phyloP scores from a whole-genome alignment of 2,797 vertebrate species.

The Gymnopithys bicolor region DNA sequence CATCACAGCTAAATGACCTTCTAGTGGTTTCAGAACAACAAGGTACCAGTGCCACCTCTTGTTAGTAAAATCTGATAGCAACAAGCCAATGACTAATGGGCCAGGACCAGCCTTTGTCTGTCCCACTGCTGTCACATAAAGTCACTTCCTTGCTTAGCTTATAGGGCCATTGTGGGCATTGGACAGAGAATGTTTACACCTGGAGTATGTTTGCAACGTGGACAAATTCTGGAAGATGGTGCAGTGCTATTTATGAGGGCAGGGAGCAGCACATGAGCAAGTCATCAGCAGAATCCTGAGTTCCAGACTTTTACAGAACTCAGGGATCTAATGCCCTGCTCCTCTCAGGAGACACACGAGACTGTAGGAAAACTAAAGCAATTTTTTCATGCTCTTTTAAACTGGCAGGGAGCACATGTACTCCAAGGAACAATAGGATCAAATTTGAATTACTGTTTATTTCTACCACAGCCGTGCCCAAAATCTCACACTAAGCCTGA shows the following conservation, averaged over 20 bases:
- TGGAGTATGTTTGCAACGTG: not conserved
- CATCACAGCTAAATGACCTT: not conserved
- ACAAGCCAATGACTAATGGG: not conserved
- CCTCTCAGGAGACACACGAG: not conserved
- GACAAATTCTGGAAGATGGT: not conserved
- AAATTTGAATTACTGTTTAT: not conserved
- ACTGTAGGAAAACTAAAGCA: not conserved
- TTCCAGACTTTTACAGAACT: not conserved
- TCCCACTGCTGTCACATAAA: not conserved
- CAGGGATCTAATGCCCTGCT: not conserved
- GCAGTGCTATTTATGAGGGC: not conserved
- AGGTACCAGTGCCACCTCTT: conserved; percentile 26
- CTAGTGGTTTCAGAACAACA: not conserved
- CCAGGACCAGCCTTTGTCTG: not conserved
- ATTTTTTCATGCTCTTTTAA: not conserved
- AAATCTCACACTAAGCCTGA: not conserved
- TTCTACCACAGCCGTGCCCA: not conserved
- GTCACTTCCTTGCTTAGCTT: not conserved
- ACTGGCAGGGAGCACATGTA: not conserved
- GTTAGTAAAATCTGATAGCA: conserved; percentile 16
- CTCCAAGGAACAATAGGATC: not conserved
- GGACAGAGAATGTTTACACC: not conserved
- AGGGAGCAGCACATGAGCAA: not conserved
- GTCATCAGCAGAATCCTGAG: not conserved
- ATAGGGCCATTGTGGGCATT: not conserved